Base-by-base conservation (phyloP, 2,888 invertebrate species). In the Scaptodrosophila latifasciaeformis region DNA sequence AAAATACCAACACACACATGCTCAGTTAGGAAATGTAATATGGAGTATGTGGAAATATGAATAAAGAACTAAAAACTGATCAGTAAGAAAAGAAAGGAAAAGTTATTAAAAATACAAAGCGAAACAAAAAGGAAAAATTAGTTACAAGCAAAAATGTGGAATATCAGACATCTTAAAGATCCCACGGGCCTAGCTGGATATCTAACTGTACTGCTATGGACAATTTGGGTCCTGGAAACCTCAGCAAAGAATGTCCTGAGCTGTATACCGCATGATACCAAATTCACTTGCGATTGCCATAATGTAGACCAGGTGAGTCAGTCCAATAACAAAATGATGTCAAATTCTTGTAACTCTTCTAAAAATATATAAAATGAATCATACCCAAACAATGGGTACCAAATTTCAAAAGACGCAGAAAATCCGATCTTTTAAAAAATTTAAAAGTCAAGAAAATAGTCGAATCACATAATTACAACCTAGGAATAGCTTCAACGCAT, bases 211-310 rank as follows among this genome's bases (percentile, higher is more conserved):
- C 19, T 49, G 7, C n/a, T 13, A 6, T 47, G 29, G 40, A 10
- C 13, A 1, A 27, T 21, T 9, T 52, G 51, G 24, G 49, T 52
- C 15, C 42, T 55, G 21, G 3, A 24, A 30, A 35, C 35, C 6
- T 6, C 34, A 27, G 21, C 39, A 5, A 13, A 34, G 3, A 37
- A 37, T 6, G 18, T 40, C 19, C 81, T 84, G 43, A 77, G 48
- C 45, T 86, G 85, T 57, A 75, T 79, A 49, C 70, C 81, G 18
- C 83, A 84, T 49, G 85, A 85, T 34, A 77, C 80, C 10, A 84
- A 84, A 59, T 84, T 81, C 52, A 84, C 83, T 52, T 86, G 86
- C 44, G 85, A 87, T 66, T 87, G 86, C 64, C 74, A 78, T 51
- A 81, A 82, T 70, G 59, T 57, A 27, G 71, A 82, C 18, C 78